Percentiles rank a stretch among this genome's conserved stretches.
phyloP scores from a whole-genome alignment of 2,113 vertebrate genomes.

The Archilochus colubris region DNA sequence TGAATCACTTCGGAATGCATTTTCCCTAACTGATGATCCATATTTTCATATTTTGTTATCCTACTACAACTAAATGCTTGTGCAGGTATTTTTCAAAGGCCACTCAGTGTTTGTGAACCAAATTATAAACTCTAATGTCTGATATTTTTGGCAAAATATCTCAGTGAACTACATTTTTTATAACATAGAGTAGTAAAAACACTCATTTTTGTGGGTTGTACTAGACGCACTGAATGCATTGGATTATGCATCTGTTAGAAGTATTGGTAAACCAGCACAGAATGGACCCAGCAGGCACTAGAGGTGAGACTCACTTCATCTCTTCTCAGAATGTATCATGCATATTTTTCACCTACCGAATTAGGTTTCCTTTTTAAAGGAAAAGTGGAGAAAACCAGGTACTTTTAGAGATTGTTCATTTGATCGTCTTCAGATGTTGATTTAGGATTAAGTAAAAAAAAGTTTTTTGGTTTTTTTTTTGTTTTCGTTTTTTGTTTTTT shows the following conservation, averaged over 20 bases:
- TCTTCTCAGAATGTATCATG: fast-evolving
- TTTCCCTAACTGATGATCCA: constrained; percentile 19
- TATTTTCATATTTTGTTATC: constrained; percentile 42
- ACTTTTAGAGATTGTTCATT: background rate
- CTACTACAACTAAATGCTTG: background rate
- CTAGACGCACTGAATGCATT: background rate
- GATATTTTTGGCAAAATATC: constrained; percentile 8
- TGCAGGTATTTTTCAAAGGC: background rate
- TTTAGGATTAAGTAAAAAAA: background rate
- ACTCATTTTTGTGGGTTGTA: background rate
- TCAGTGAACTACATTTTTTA: background rate
- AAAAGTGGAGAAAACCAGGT: background rate
- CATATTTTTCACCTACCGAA: background rate
- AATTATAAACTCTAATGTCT: background rate
- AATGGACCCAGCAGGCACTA: background rate
- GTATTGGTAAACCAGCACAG: background rate
- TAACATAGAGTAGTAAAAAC: background rate
- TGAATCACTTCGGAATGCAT: constrained; percentile 19
- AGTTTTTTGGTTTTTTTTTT: background rate
- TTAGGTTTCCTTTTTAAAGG: background rate
- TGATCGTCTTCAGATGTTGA: background rate
- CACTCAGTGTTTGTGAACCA: constrained; percentile 18
- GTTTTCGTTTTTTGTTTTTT: too few species aligned
- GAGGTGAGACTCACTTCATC: background rate
- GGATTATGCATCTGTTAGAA: background rate